Conservation (phyloP, 1,140 invertebrate species). For the Oedothorax gibbosus region DNA sequence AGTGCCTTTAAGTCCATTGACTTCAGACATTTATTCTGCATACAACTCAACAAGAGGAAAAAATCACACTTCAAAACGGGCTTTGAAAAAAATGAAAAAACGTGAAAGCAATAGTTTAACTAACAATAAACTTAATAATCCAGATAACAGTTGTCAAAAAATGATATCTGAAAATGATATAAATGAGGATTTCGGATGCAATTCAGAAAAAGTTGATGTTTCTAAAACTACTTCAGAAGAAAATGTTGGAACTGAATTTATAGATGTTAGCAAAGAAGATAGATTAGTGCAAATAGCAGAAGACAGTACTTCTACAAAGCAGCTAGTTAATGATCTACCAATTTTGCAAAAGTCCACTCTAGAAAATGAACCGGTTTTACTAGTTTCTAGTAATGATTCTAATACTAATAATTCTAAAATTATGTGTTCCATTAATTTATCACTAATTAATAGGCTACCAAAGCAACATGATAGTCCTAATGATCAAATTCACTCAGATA, state of each 20-base stretch:
- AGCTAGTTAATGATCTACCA: background rate
- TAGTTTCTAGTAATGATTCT: background rate
- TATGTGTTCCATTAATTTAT: conserved; percentile 45
- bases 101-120: background rate
- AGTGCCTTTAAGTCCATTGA: conserved; percentile 53
- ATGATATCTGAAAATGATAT: too few species aligned
- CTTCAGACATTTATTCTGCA: conserved; percentile 36
- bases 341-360: background rate
- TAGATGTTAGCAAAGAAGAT: too few species aligned
- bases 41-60: conserved; percentile 44
- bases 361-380: background rate
- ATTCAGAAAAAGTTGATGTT: too few species aligned
- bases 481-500: background rate
- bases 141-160: too few species aligned
- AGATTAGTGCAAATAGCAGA: too few species aligned
- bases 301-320: background rate
- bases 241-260: too few species aligned
- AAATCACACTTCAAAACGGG: conserved; percentile 13
- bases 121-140: too few species aligned
- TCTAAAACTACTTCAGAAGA: too few species aligned
- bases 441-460: conserved; percentile 39
- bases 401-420: conserved; percentile 31
- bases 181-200: too few species aligned
- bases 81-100: conserved; percentile 25
- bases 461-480: background rate